These are phyloP conservation scores for Synergus laeviventris DNA, from an alignment of 2,888 invertebrate species.

Conservation along the genomic window DNA sequence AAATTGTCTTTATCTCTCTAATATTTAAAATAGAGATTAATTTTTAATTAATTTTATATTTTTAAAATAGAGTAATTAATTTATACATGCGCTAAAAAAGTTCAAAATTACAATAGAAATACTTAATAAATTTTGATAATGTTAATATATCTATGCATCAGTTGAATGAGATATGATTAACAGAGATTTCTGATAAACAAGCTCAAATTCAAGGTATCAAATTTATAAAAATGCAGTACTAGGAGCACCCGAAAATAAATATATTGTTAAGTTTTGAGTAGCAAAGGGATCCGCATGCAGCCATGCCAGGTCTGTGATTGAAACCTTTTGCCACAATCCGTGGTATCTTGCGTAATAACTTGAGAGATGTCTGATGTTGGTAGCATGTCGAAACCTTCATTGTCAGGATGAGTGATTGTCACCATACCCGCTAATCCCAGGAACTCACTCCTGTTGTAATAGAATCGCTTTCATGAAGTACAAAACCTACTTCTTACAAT, in stretches of 20 bases:
- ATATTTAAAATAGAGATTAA: not conserved
- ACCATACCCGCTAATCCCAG: constrained; percentile 85
- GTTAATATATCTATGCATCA: not conserved
- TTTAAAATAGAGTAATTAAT: no score
- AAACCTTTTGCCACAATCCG: constrained; percentile 74
- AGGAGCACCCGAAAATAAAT: constrained; percentile 20
- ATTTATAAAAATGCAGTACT: not conserved
- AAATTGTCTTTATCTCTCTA: not conserved
- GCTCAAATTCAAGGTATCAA: not conserved
- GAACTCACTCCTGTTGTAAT: constrained; percentile 81
- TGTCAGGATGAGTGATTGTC: constrained; percentile 83
- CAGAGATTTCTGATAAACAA: not conserved
- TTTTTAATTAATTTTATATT: no score
- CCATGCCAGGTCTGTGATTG: constrained; percentile 61
- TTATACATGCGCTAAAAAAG: not conserved
- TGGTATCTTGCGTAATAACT: constrained; percentile 66
- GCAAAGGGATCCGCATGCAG: constrained; percentile 59
- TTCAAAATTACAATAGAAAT: no score
- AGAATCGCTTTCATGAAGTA: constrained; percentile 58
- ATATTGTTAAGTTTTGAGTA: constrained; percentile 38
- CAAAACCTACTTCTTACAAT: constrained; percentile 41
- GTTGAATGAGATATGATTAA: not conserved
- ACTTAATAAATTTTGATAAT: not conserved
- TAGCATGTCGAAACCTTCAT: constrained; percentile 70
- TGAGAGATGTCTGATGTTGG: constrained; percentile 66